A percentile compares a stretch with the other conserved stretches of the same genome.
Evolutionary conservation across 2,888 invertebrate species (phyloP).

Genomic region (Cecidostiba fungosa): DNA sequence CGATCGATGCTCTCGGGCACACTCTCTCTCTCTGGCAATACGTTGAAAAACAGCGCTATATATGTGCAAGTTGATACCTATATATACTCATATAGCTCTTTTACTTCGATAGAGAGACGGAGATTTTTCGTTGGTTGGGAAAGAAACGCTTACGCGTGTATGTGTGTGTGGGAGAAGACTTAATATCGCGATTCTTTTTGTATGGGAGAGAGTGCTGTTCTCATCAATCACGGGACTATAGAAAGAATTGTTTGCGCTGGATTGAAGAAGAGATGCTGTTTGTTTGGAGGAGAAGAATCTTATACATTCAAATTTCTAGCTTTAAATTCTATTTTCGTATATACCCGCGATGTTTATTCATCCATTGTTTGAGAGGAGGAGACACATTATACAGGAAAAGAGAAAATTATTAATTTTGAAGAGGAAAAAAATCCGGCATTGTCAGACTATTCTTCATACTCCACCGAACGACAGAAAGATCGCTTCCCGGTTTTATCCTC

Average conservation of each 20-base stretch:
- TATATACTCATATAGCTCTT: background rate
- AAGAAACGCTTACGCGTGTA: background rate
- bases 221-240: background rate
- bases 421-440: background rate
- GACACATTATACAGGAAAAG: background rate
- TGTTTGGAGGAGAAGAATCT: too few relatives aligned
- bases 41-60: background rate
- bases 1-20: background rate
- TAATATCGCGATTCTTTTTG: background rate
- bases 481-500: background rate
- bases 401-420: background rate
- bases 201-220: background rate
- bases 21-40: background rate
- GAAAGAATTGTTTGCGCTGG: background rate
- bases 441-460: background rate
- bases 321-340: background rate
- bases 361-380: background rate
- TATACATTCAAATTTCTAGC: too few relatives aligned
- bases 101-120: conserved; percentile 1
- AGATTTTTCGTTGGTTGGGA: background rate
- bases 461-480: background rate
- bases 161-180: background rate
- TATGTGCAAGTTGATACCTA: background rate
- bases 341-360: background rate
- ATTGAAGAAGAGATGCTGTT: background rate